These are phyloP conservation scores for Podargus strigoides DNA, from an alignment of 2,797 vertebrate genomes.

Conservation along the genomic window DNA sequence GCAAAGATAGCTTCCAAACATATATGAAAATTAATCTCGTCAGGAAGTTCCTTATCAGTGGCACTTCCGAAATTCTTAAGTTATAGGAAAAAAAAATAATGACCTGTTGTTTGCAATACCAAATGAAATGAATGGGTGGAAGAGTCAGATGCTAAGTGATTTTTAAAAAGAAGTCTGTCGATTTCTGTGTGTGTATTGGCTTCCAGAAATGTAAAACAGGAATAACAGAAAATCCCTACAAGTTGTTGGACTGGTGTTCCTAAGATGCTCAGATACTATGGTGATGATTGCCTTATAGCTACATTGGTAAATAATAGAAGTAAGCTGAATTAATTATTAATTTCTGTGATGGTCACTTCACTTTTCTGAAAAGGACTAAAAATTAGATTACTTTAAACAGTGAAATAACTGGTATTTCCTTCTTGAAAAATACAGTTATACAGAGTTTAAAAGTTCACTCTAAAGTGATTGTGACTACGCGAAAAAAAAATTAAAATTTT, in stretches of 20 bases:
- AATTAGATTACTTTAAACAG: background rate
- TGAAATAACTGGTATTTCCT: background rate
- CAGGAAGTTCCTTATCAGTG: background rate
- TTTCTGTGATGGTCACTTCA: background rate
- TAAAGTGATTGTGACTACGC: accelerated
- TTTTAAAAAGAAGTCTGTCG: background rate
- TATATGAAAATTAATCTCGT: background rate
- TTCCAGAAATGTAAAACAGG: background rate
- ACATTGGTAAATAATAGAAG: background rate
- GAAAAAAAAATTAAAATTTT: background rate
- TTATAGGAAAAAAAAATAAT: background rate
- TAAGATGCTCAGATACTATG: background rate
- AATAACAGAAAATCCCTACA: background rate
- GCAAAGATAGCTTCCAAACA: background rate
- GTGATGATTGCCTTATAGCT: background rate
- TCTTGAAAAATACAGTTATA: background rate
- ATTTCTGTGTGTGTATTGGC: background rate
- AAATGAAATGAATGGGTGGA: background rate
- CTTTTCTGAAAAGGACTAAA: background rate
- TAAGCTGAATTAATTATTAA: background rate
- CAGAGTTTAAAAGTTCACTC: background rate
- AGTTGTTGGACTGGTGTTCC: background rate
- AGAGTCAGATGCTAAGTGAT: background rate
- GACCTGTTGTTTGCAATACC: background rate
- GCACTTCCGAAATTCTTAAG: background rate